Percentiles rank a stretch among this genome's conserved stretches.
Conservation (phyloP, 53 echinoderm and acorn worm species). For the Echinometra lucunter region DNA sequence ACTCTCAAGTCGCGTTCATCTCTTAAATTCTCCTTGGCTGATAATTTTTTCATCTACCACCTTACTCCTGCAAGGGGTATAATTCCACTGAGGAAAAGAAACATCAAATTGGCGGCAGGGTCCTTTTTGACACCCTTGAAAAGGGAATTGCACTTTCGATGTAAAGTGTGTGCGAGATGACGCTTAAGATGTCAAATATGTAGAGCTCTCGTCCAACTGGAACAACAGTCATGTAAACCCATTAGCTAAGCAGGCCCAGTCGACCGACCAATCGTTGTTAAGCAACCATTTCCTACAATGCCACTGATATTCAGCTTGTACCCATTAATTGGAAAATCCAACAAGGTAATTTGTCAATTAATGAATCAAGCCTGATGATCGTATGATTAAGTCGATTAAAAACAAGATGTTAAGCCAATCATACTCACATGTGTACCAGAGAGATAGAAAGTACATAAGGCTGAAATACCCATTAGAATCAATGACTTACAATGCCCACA, state of each 20-base stretch:
- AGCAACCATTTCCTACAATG: not conserved
- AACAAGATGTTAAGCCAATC: conserved; percentile 50
- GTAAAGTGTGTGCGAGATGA: not conserved
- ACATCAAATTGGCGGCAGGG: not conserved
- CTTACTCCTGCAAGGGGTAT: not conserved
- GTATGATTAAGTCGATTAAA: conserved; percentile 36
- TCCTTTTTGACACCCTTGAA: conserved; percentile 8
- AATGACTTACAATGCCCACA: not conserved
- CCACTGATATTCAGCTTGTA: not conserved
- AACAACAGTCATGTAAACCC: conserved; percentile 33
- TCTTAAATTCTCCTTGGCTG: not conserved
- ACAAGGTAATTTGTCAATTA: conserved; percentile 58
- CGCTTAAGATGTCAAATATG: conserved; percentile 25
- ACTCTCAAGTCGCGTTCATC: not conserved
- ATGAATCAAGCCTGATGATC: conserved; percentile 13
- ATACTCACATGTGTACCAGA: not conserved
- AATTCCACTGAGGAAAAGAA: conserved; percentile 18
- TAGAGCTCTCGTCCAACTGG: conserved; percentile 26
- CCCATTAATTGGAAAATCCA: conserved; percentile 28
- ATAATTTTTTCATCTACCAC: conserved; percentile 29
- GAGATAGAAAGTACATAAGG: not conserved
- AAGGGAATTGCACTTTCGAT: conserved; percentile 39
- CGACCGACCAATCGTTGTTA: not conserved
- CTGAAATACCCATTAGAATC: not conserved
- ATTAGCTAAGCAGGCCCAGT: not conserved